Base-by-base conservation (phyloP, 2,888 invertebrate genomes). In the Hypomecis atomaria region DNA sequence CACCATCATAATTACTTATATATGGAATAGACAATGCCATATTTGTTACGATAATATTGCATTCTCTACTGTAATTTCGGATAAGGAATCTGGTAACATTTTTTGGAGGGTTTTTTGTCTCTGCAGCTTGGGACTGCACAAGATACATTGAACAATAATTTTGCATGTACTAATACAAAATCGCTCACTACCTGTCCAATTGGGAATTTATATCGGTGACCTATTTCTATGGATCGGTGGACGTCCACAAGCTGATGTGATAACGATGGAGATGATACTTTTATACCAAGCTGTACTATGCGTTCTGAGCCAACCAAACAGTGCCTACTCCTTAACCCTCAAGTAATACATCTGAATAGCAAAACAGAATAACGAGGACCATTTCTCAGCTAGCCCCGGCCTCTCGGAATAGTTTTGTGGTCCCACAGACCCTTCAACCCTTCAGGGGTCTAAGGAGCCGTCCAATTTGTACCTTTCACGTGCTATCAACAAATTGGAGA, bases 401-500 rank as follows among this genome's bases (percentile, higher is more conserved):
- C 59, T 58, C 72, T 69, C 61, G 57, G 63, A 70, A 71, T 75
- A 75, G 74, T 74, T 75, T 75, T 74, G 77, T 74, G 74, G 77
- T 59, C 71, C 74, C 69, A 70, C 75, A 62, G 64, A 56, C 64
- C 64, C 44, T 40, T 34, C 71, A 67, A 67, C 73, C 73, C 73
- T 72, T 69, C 69, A 65, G 59, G 50, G 44, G 49, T 56, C 55
- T 49, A 56, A 64, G 64, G 59, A 65, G 65, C 70, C 62, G 70
- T 73, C 77, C 76, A 73, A 75, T 65, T 65, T 65, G 57, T 50
- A 61, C 66, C 63, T 71, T 65, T 62, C 64, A 49, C 61, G 66
- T 53, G 62, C 73, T 67, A 72, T 70, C 75, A 74, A 70, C 73
- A 78, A 78, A 78, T 77, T 76, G 74, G 74, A 76, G 71, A 57